Evolutionary conservation across 2,797 vertebrate genomes (phyloP), one percentile per base, ranked within the genome.

Genomic region (Pseudotriccus pelzelni): DNA sequence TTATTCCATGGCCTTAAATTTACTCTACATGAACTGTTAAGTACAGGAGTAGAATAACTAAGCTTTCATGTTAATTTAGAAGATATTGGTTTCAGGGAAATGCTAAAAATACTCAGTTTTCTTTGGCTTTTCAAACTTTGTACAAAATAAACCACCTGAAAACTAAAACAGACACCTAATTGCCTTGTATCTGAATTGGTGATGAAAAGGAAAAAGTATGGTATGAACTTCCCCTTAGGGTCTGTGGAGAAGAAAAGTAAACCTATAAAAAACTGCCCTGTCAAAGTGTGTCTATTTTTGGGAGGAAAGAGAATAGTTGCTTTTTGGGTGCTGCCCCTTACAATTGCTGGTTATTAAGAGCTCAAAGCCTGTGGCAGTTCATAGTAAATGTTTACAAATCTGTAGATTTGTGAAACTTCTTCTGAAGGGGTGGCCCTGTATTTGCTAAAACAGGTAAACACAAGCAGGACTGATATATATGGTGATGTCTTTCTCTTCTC

Each of bases 11-110:
- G 93, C 39, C 10, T 21, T 99, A 6, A 95, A 98, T 96, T 97
- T 99, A 76, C 97, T 99, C 47, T 98, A 99, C 9, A 90, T 78
- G 74, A 85, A 76, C 47, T 99, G 99, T 95, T 99, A 98, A 96
- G 46, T 34, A 34, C 24, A 66, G 47, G 39, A 59, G n/a, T 12
- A 56, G 58, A 84, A 59, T 34, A 90, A 23, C 30, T 8, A 46
- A 36, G 32, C 30, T 73, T 87, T 83, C 17, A 7, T 14, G 16
- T 92, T 81, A 60, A 50, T 84, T 78, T 67, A 72, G 52, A 75
- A 77, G 43, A 83, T 25, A 17, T 0, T 67, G 13, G 5, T 36
- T 86, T 84, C 24, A 30, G 30, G 14, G 34, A 89, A 68, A 56
- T 64, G 44, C 46, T 67, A 52, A 55, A 66, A 49, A 9, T 8